phyloP scores from a whole-genome alignment of 2,888 invertebrate genomes.

The Drosophila anomelani region DNA sequence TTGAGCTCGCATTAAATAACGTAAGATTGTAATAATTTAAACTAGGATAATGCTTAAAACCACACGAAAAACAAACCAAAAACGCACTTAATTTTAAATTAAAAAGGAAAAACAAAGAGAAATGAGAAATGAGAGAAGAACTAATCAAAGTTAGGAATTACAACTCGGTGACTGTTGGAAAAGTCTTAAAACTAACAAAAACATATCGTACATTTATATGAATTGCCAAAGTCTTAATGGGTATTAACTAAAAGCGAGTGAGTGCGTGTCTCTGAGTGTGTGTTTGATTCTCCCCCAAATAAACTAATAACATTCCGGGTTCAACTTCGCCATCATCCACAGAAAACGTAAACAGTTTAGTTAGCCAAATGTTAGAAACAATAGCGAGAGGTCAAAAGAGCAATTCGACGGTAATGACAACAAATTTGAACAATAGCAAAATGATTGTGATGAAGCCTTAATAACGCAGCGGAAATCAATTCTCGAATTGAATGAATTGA shows the following conservation, averaged over 20 bases:
- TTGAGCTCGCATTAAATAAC: constrained; percentile 24
- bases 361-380: constrained; percentile 68
- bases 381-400: constrained; percentile 51
- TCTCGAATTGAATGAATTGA: constrained; percentile 33
- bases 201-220: constrained; percentile 83
- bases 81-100: constrained; percentile 44
- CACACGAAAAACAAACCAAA: constrained; percentile 38
- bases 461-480: constrained; percentile 44
- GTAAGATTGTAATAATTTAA: constrained; percentile 36
- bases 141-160: constrained; percentile 63
- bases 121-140: constrained; percentile 5
- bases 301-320: constrained; percentile 73
- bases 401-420: constrained; percentile 22
- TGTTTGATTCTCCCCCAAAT: constrained; percentile 41
- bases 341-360: constrained; percentile 61
- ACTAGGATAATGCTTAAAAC: constrained; percentile 13
- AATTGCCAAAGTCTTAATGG: constrained; percentile 83
- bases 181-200: constrained; percentile 83
- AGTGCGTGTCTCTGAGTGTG: constrained; percentile 38
- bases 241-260: constrained; percentile 50
- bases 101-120: not conserved
- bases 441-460: constrained; percentile 77
- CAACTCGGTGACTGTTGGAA: constrained; percentile 76
- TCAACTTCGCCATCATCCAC: constrained; percentile 58
- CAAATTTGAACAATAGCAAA: constrained; percentile 64